Evolutionary conservation across 2,888 invertebrate species (phyloP).

Genomic region (Anarsia innoxiella): DNA sequence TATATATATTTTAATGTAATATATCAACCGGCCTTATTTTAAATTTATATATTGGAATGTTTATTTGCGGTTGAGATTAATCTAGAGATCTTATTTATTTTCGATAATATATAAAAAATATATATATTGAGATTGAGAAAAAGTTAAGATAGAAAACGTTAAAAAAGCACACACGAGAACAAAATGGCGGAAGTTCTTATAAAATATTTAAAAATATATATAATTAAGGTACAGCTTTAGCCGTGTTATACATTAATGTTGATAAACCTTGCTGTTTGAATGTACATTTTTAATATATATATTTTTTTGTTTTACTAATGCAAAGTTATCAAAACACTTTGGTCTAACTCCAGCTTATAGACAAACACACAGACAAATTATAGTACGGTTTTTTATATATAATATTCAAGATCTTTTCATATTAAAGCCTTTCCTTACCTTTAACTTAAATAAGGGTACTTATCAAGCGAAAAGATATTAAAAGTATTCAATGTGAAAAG

Average conservation of each 20-base stretch:
- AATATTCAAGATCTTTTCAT: too few species aligned
- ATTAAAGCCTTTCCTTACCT: too few species aligned
- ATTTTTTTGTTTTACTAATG: conserved; percentile 23
- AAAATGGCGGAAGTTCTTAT: too few species aligned
- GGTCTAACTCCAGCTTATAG: conserved; percentile 82
- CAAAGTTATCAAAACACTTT: conserved; percentile 76
- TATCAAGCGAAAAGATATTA: conserved; percentile 13
- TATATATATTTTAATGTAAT: neutral
- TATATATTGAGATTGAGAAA: conserved; percentile 6
- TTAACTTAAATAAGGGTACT: too few species aligned
- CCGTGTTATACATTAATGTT: conserved; percentile 43
- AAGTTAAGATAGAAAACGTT: conserved; percentile 9
- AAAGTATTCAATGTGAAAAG: too few species aligned
- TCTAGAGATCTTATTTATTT: conserved; percentile 55
- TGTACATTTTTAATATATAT: conserved; percentile 53
- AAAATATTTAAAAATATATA: conserved; percentile 34
- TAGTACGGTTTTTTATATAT: too few species aligned
- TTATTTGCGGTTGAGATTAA: conserved; percentile 60
- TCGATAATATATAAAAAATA: too few species aligned
- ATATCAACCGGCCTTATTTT: conserved; percentile 21
- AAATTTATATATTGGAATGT: conserved; percentile 64
- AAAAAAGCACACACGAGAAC: conserved; percentile 32
- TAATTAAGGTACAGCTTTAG: conserved; percentile 53
- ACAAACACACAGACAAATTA: conserved; percentile 45
- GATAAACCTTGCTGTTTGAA: conserved; percentile 54